Evolutionary conservation across 2,797 vertebrate species (phyloP).

Genomic region (Cheirogaleus major): DNA sequence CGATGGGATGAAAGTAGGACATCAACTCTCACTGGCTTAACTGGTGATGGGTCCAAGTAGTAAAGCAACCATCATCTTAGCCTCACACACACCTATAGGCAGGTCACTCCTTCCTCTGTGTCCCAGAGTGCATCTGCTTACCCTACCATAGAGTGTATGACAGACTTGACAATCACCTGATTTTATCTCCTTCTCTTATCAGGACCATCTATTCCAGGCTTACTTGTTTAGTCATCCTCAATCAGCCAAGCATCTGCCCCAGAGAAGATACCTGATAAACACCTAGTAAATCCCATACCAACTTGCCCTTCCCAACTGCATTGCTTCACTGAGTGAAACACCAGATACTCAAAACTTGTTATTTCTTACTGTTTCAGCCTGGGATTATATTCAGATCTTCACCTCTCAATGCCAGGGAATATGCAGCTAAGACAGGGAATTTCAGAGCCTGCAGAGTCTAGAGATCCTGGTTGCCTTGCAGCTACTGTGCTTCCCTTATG

Average conservation of each 20-base stretch:
- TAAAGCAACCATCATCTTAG: background rate
- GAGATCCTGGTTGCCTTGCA: background rate
- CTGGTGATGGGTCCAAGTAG: background rate
- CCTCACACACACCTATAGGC: background rate
- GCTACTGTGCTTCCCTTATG: background rate
- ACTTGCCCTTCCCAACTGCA: background rate
- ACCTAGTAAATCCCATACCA: background rate
- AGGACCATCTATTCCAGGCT: background rate
- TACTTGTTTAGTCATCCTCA: background rate
- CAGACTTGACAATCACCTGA: background rate
- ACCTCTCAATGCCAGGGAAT: background rate
- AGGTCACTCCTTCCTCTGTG: background rate
- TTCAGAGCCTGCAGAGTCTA: background rate
- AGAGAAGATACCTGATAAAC: background rate
- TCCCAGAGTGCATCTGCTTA: background rate
- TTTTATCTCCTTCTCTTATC: constrained; percentile 4
- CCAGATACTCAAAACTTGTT: background rate
- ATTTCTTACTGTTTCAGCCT: background rate
- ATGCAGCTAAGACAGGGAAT: background rate
- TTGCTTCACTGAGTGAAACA: background rate
- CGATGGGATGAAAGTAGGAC: background rate
- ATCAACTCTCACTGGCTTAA: background rate
- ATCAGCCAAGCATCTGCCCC: background rate
- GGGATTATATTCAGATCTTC: background rate
- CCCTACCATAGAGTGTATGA: background rate